Conservation (phyloP, 2,888 invertebrate species). For the Ochropacha duplaris region DNA sequence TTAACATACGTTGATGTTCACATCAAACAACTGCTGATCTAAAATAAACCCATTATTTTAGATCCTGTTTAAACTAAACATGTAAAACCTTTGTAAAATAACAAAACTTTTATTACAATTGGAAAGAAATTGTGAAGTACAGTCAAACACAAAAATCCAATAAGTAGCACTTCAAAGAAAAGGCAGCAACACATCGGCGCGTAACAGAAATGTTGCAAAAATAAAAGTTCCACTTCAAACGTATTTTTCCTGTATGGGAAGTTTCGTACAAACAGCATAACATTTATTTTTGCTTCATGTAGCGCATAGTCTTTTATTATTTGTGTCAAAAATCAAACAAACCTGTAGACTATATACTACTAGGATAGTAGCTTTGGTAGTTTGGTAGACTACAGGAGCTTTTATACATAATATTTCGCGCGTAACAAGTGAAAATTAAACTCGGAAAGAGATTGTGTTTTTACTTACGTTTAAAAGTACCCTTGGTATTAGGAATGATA, state of each 20-base stretch:
- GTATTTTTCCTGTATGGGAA: constrained; percentile 9
- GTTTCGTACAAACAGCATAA: constrained; percentile 22
- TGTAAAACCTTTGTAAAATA: background rate
- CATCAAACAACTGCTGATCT: no score
- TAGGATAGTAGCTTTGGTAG: no score
- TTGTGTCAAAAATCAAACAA: constrained; percentile 13
- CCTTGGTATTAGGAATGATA: constrained; percentile 88
- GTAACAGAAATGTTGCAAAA: background rate
- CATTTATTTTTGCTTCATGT: constrained; percentile 23
- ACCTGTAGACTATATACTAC: no score
- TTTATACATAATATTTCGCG: background rate
- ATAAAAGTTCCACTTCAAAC: constrained; percentile 5
- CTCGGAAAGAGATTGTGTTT: constrained; percentile 1
- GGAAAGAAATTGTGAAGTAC: background rate
- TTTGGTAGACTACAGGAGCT: background rate
- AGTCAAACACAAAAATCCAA: background rate
- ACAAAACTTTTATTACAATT: background rate
- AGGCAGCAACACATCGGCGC: background rate
- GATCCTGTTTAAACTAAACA: no score
- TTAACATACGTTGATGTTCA: no score
- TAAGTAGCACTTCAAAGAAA: background rate
- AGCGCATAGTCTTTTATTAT: background rate
- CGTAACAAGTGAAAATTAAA: background rate
- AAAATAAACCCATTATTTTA: no score
- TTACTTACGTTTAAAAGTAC: constrained; percentile 88